These are phyloP conservation scores for Urocolius indicus DNA, from an alignment of 2,113 vertebrate species.

Conservation along the genomic window DNA sequence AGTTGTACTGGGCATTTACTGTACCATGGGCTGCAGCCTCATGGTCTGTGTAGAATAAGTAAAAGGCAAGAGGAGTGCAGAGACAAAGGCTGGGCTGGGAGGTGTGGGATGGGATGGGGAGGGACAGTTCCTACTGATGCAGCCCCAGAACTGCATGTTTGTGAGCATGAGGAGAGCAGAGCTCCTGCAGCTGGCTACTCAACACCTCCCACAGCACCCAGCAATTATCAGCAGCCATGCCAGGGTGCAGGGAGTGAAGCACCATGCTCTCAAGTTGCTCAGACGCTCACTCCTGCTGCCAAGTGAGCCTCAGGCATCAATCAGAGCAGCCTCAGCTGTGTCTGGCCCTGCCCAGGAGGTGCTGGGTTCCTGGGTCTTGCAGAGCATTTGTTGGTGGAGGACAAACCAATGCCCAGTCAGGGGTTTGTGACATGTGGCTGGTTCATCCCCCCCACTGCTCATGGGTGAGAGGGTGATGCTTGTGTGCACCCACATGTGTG, in stretches of 20 bases:
- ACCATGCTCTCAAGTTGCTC: fast-evolving
- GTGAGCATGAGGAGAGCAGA: background rate
- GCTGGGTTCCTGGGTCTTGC: background rate
- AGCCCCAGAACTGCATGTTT: background rate
- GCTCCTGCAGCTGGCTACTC: background rate
- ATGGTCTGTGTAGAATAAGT: background rate
- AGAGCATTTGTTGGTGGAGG: background rate
- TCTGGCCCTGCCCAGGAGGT: background rate
- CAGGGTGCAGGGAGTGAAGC: background rate
- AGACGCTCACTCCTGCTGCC: background rate
- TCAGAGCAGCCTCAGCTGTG: fast-evolving
- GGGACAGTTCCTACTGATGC: background rate
- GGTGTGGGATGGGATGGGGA: background rate
- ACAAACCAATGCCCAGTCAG: conserved; percentile 8
- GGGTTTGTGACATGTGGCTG: background rate
- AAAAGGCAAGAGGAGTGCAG: background rate
- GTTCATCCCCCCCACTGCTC: fast-evolving
- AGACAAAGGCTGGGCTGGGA: background rate
- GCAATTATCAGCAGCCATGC: background rate
- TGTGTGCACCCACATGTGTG: background rate
- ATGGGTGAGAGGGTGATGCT: background rate
- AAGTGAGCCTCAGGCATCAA: background rate
- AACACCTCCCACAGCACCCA: background rate
- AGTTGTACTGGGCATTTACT: no score
- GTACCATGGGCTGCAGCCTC: background rate